These are phyloP conservation scores for Trilocha varians DNA, from an alignment of 2,888 invertebrate genomes.

Conservation along the genomic window DNA sequence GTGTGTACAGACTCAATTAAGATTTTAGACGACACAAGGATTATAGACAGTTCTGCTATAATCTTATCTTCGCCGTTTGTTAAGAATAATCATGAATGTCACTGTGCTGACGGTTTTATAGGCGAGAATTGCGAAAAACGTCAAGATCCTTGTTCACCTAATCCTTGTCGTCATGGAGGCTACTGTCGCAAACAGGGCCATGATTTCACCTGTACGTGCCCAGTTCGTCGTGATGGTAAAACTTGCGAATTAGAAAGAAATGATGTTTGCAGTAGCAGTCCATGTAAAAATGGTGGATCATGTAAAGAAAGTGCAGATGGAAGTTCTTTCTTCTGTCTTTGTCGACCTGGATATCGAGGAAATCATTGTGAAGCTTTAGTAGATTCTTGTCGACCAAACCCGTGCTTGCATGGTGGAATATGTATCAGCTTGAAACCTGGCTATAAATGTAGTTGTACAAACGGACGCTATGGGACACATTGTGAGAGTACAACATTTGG, in stretches of 20 bases:
- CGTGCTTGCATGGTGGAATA: conserved; percentile 91
- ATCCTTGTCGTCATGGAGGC: conserved; percentile 89
- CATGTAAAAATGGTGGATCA: conserved; percentile 93
- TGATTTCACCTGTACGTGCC: conserved; percentile 88
- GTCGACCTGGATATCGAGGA: conserved; percentile 92
- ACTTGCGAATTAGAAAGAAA: conserved; percentile 88
- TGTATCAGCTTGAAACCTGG: conserved; percentile 92
- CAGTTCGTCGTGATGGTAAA: conserved; percentile 84
- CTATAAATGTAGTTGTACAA: conserved; percentile 88
- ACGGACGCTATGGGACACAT: conserved; percentile 90
- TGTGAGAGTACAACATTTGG: conserved; percentile 94
- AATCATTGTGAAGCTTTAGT: conserved; percentile 91
- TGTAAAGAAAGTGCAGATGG: conserved; percentile 91
- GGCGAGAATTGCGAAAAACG: conserved; percentile 87
- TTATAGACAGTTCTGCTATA: conserved; percentile 85
- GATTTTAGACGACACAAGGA: conserved; percentile 79
- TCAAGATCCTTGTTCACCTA: conserved; percentile 92
- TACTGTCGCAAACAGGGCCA: conserved; percentile 88
- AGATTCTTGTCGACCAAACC: conserved; percentile 93
- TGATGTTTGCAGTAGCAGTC: conserved; percentile 87
- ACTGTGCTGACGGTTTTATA: conserved; percentile 87
- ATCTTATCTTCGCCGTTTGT: conserved; percentile 89
- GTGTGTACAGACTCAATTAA: conserved; percentile 80
- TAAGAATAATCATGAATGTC: conserved; percentile 83
- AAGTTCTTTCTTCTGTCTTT: conserved; percentile 92